Conservation (phyloP, 2,113 vertebrate species). For the Fulmarus glacialis region DNA sequence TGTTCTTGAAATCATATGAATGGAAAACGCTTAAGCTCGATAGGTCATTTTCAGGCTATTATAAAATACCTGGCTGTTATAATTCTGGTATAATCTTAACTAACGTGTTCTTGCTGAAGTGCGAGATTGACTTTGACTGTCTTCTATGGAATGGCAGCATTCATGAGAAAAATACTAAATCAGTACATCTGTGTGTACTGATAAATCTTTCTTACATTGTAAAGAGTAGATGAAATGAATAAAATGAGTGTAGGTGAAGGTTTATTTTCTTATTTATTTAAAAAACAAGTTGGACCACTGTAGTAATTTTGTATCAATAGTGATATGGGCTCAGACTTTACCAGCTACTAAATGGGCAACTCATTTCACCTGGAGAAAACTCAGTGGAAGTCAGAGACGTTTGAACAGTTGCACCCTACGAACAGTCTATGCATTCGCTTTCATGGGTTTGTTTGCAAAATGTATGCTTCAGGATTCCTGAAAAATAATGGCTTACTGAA, state of each 20-base stretch:
- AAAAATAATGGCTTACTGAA: neutral
- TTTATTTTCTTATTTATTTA: neutral
- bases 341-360: too few species aligned
- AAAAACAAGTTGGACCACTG: neutral
- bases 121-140: neutral
- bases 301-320: neutral
- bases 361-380: neutral
- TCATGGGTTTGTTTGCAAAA: neutral
- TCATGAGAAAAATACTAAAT: neutral
- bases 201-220: too few species aligned
- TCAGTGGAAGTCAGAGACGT: rapidly evolving
- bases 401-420: too few species aligned
- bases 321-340: neutral
- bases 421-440: neutral
- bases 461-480: neutral
- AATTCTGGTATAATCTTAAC: neutral
- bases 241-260: neutral
- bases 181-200: too few species aligned
- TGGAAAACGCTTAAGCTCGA: neutral
- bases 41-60: neutral
- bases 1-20: too few species aligned
- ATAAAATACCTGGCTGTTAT: neutral
- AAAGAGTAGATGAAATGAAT: neutral
- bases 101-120: neutral
- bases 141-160: too few species aligned